These are phyloP conservation scores for Pectinophora gossypiella DNA, from an alignment of 1,140 invertebrate genomes.

Conservation along the genomic window DNA sequence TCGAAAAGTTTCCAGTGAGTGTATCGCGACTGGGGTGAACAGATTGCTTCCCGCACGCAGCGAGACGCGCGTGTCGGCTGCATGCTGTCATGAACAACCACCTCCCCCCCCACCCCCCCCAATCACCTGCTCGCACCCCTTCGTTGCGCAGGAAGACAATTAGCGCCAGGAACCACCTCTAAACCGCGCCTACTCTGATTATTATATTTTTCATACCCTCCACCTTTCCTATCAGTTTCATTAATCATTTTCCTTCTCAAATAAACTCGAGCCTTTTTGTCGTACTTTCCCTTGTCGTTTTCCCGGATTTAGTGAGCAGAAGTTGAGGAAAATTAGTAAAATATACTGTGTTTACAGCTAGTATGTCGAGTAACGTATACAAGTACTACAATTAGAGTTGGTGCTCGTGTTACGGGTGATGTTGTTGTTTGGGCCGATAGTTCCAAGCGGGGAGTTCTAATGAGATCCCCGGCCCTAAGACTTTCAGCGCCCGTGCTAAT, in stretches of 20 bases:
- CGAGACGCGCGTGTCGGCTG: too few relatives aligned
- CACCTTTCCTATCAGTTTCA: neutral
- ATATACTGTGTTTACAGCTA: too few relatives aligned
- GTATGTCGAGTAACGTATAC: too few relatives aligned
- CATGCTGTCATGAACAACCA: too few relatives aligned
- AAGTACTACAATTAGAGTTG: neutral
- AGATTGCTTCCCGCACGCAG: too few relatives aligned
- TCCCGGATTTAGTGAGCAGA: neutral
- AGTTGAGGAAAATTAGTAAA: too few relatives aligned
- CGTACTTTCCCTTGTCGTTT: neutral
- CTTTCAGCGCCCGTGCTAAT: neutral
- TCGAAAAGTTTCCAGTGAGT: too few relatives aligned
- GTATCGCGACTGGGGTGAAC: too few relatives aligned
- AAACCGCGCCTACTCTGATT: neutral
- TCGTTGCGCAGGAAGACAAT: neutral
- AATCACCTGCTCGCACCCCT: neutral
- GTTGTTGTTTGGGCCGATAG: neutral
- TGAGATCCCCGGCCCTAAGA: neutral
- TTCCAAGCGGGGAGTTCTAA: too few relatives aligned
- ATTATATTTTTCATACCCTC: neutral
- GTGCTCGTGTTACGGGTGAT: neutral
- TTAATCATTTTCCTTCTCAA: neutral
- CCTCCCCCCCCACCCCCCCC: neutral
- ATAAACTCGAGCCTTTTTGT: neutral
- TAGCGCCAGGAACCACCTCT: neutral